Evolutionary conservation across 2,797 vertebrate genomes (phyloP).

Genomic region (Linurgus olivaceus): DNA sequence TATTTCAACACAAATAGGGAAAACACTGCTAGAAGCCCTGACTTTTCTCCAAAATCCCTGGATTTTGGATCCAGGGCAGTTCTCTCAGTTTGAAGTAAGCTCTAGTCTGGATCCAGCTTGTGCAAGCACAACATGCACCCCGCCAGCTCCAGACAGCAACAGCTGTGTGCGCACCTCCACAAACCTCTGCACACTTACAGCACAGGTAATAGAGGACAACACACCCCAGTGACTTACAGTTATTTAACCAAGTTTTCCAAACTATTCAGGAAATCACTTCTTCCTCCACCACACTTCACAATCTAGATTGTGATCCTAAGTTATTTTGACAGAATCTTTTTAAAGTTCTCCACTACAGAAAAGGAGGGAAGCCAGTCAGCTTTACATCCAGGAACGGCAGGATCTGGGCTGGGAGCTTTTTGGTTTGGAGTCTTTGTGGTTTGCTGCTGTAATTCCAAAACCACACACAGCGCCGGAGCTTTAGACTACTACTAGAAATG

Average conservation of each 20-base stretch:
- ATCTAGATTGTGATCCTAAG: slow-evolving; percentile 2
- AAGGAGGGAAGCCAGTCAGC: neutral
- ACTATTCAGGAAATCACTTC: neutral
- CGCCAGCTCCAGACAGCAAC: neutral
- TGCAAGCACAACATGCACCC: rapidly evolving
- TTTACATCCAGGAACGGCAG: slow-evolving; percentile 51
- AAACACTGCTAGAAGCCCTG: neutral
- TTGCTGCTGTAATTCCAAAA: slow-evolving; percentile 70
- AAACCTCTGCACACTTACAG: neutral
- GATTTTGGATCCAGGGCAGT: neutral
- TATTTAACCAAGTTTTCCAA: neutral
- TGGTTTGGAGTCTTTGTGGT: slow-evolving; percentile 54
- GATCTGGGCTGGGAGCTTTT: slow-evolving; percentile 21
- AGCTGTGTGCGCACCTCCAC: rapidly evolving
- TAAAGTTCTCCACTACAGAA: neutral
- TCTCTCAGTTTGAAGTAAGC: neutral
- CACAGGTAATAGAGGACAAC: neutral
- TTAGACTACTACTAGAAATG: slow-evolving; percentile 65
- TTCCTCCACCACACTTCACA: neutral
- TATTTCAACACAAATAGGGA: neutral
- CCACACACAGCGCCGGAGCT: slow-evolving; percentile 32
- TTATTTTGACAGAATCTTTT: slow-evolving; percentile 22
- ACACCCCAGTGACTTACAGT: rapidly evolving
- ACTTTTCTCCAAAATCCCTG: neutral
- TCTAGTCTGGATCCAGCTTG: neutral